phyloP scores from a whole-genome alignment of 2,797 vertebrate species.

The Esox lucius region DNA sequence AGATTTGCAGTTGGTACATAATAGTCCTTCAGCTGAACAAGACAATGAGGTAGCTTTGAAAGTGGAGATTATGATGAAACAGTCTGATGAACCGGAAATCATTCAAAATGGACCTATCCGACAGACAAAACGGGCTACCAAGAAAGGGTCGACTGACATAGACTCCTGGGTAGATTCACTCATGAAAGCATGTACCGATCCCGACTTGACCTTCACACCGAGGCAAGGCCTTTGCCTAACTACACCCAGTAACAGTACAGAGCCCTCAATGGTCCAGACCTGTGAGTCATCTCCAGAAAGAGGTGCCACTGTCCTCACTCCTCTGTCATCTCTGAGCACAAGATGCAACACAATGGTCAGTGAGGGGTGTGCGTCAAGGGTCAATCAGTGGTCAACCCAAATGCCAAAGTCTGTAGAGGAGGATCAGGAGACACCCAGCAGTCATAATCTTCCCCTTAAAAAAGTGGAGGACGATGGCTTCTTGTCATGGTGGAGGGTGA shows the following conservation, averaged over 20 bases:
- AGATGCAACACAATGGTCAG: neutral
- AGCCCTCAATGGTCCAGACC: constrained; percentile 5
- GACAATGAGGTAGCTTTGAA: constrained; percentile 2
- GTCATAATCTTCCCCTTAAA: constrained; percentile 41
- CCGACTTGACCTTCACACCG: constrained; percentile 15
- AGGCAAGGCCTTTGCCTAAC: constrained; percentile 14
- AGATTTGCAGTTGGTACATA: neutral
- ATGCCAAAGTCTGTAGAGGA: constrained; percentile 20
- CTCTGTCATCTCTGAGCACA: neutral
- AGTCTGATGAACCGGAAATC: constrained; percentile 2
- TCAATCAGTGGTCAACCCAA: constrained; percentile 32
- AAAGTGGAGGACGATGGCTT: constrained; percentile 54
- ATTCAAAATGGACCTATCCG: constrained; percentile 12
- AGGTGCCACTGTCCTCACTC: constrained; percentile 10
- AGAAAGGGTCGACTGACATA: constrained; percentile 39
- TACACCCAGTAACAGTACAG: neutral
- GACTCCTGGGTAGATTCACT: constrained; percentile 44
- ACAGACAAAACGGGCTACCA: constrained; percentile 29
- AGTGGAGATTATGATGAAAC: constrained; percentile 20
- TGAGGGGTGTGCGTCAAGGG: constrained; percentile 13
- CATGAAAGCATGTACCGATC: constrained; percentile 34
- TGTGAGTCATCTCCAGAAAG: constrained; percentile 18
- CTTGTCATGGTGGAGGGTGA: constrained; percentile 56
- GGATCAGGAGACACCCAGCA: constrained; percentile 39
- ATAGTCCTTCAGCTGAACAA: constrained; percentile 12